phyloP scores from a whole-genome alignment of 2,797 vertebrate genomes.

The Melanotaenia parkinsoni region DNA sequence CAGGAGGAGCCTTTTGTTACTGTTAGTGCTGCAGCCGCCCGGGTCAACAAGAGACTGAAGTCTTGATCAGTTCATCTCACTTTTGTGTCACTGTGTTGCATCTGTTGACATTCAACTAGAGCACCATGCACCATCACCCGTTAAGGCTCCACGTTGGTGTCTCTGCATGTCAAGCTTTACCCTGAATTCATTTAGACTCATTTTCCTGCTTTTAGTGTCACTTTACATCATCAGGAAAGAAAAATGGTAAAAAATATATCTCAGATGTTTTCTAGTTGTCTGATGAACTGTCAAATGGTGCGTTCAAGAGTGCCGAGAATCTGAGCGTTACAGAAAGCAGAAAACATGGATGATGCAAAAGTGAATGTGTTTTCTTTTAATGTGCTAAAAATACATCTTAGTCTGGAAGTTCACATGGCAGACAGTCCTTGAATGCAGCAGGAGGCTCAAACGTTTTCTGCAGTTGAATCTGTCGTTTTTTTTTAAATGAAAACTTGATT shows the following conservation, averaged over 20 bases:
- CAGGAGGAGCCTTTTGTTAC: slow-evolving; percentile 62
- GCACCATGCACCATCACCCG: not conserved
- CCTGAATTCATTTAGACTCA: not conserved
- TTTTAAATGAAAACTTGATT: not conserved
- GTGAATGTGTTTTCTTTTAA: not conserved
- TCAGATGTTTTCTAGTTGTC: not conserved
- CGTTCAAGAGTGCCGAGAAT: not conserved
- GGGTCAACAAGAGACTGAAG: slow-evolving; percentile 14
- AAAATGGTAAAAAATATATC: not conserved
- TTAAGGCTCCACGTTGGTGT: too few species aligned
- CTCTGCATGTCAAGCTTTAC: not conserved
- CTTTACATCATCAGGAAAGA: not conserved
- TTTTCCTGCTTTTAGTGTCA: not conserved
- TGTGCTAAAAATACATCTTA: not conserved
- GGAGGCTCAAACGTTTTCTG: too few species aligned
- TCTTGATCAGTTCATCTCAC: not conserved
- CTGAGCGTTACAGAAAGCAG: not conserved
- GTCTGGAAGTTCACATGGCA: too few species aligned
- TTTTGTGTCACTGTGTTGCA: not conserved
- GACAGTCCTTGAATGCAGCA: not conserved
- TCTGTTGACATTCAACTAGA: too few species aligned
- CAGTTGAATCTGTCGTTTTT: too few species aligned
- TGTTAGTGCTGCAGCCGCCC: slow-evolving; percentile 26
- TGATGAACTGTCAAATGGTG: not conserved
- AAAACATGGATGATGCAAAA: not conserved